Base-by-base conservation (phyloP, 2,797 vertebrate species). In the Corythornis leucogaster region DNA sequence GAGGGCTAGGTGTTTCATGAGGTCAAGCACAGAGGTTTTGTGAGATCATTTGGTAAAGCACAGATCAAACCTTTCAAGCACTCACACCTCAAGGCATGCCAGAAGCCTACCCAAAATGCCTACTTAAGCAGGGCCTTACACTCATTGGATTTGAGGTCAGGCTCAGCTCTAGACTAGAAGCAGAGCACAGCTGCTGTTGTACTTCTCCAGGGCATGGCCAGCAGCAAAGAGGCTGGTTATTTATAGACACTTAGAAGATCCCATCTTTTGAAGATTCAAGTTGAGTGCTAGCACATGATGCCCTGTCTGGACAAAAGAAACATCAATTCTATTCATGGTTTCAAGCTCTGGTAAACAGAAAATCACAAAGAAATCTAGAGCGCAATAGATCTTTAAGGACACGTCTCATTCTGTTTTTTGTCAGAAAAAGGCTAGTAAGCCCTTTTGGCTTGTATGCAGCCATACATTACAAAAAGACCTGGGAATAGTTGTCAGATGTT, bases 31-130 rank as follows among this genome's bases (percentile, higher is more conserved):
- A 79, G 59, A 13, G 8, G 25, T 12, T 69, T 33, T 14, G 14
- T 75, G 11, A 4, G 1, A 15, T 13, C 15, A 15, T 50, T 19
- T 20, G 48, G 25, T 13, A 57, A 50, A 55, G 9, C 28, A n/a
- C 0, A 0, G 24, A 24, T 13, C 25, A 17, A 53, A 4, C 2
- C 21, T 35, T 54, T 70, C 30, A 20, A 42, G 10, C 19, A 25
- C 6, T 64, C 25, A 13, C 2, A 2, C 11, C 28, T 11, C 13
- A 15, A 31, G n/a, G 59, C 22, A 61, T 43, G 26, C 9, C 33
- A 48, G 40, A 61, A 76, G 11, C 9, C 13, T 70, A 14, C 58
- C 40, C 58, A 35, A 70, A 70, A 43, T 9, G 2, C 18, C 11
- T 61, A 6, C 6, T 43, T 77, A 61, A 54, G 40, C 5, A 31